These are phyloP conservation scores for Peromyscus eremicus DNA, from an alignment of 2,797 vertebrate species.

Conservation along the genomic window DNA sequence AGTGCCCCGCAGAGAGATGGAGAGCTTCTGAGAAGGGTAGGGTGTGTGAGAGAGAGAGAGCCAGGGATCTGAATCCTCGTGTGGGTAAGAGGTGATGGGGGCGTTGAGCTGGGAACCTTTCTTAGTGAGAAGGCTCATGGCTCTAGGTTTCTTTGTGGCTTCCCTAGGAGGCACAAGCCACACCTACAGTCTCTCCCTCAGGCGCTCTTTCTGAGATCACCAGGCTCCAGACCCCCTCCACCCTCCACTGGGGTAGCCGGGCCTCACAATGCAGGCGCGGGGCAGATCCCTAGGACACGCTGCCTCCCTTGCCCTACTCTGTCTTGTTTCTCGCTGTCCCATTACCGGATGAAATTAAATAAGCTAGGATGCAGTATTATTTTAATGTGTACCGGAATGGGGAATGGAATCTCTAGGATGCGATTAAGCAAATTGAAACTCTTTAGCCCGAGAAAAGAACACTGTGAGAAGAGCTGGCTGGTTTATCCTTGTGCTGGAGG, in stretches of 20 bases:
- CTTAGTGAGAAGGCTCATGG: not conserved
- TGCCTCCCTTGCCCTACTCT: not conserved
- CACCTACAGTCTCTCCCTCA: not conserved
- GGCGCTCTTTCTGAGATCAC: not conserved
- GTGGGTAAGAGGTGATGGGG: not conserved
- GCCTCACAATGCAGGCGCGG: not conserved
- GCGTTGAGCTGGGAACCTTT: not conserved
- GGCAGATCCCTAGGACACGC: not conserved
- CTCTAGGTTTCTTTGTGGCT: not conserved
- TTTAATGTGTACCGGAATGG: not conserved
- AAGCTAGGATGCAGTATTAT: not conserved
- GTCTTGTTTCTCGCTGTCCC: not conserved
- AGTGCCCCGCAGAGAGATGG: not conserved
- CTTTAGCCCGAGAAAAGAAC: not conserved
- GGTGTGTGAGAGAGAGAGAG: not conserved
- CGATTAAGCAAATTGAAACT: constrained; percentile 38
- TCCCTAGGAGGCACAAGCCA: not conserved
- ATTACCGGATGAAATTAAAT: not conserved
- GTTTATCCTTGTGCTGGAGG: not conserved
- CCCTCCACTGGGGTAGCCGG: not conserved
- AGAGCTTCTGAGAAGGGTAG: not conserved
- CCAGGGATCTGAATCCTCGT: not conserved
- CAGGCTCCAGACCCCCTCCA: not conserved
- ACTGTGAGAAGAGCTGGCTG: not conserved
- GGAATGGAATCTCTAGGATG: constrained; percentile 57